A percentile compares a stretch with the other conserved stretches of the same genome.
These are phyloP conservation scores for Halocaridina rubra DNA, from an alignment of 2,888 invertebrate species.

Conservation along the genomic window DNA sequence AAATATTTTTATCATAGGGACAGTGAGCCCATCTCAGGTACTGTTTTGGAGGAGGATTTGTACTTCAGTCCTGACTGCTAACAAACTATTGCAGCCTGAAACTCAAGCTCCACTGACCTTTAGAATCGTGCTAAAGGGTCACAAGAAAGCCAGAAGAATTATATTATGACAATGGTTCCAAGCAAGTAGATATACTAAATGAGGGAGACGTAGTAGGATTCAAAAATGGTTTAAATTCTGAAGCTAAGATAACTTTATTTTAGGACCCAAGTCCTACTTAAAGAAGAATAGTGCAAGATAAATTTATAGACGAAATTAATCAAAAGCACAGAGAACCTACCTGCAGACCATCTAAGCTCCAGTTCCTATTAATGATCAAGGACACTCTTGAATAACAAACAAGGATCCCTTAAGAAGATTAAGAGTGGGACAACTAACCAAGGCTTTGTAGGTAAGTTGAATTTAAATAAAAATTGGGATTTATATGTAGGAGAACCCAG, in stretches of 20 bases:
- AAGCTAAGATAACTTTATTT: neutral
- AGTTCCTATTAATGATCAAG: no score
- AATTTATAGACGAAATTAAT: no score
- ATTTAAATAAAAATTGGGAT: no score
- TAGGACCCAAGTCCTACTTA: neutral
- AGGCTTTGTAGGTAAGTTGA: no score
- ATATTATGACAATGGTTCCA: neutral
- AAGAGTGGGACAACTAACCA: no score
- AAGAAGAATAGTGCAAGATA: no score
- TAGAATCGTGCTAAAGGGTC: neutral
- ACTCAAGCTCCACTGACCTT: constrained; percentile 1
- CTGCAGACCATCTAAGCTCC: no score
- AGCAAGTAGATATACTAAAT: neutral
- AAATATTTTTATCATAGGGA: neutral
- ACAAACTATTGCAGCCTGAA: neutral
- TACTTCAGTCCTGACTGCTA: neutral
- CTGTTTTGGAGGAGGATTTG: neutral
- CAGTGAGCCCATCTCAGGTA: neutral
- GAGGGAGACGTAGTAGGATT: neutral
- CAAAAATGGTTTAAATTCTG: neutral
- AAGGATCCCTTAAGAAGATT: no score
- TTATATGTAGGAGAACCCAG: no score
- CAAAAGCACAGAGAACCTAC: no score
- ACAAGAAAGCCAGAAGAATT: neutral
- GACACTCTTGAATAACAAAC: no score